phyloP scores from a whole-genome alignment of 1,140 invertebrate species.

The Zaprionus taronus region DNA sequence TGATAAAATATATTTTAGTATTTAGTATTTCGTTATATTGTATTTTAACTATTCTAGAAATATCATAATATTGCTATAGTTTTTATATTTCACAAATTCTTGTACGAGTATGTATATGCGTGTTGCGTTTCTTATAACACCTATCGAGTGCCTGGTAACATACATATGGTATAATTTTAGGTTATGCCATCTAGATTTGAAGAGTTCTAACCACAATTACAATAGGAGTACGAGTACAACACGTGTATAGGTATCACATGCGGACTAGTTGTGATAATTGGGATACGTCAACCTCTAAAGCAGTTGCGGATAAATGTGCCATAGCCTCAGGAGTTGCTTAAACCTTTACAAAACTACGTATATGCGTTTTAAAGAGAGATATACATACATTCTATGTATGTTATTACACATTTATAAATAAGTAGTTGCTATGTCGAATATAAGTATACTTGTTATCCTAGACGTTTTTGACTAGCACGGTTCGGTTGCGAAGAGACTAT shows the following conservation, averaged over 20 bases:
- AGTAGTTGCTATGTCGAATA: not conserved
- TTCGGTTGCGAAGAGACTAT: constrained; percentile 54
- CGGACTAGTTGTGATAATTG: constrained; percentile 63
- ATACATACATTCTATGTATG: not conserved
- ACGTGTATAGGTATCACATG: constrained; percentile 59
- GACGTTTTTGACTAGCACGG: constrained; percentile 71
- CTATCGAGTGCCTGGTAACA: constrained; percentile 13
- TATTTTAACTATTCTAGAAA: constrained; percentile 42
- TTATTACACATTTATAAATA: not conserved
- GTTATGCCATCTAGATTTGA: constrained; percentile 31
- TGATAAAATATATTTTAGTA: constrained; percentile 25
- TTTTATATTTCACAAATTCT: constrained; percentile 51
- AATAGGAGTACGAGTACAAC: constrained; percentile 34
- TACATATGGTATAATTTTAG: constrained; percentile 13
- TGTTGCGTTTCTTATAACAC: constrained; percentile 32
- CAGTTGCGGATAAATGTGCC: constrained; percentile 39
- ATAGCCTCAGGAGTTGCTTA: constrained; percentile 61
- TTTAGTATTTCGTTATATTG: not conserved
- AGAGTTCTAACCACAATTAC: constrained; percentile 18
- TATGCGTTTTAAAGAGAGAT: not conserved
- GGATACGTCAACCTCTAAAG: constrained; percentile 33
- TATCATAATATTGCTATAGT: constrained; percentile 80
- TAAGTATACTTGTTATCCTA: constrained; percentile 50
- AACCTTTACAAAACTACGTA: constrained; percentile 18
- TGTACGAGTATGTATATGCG: constrained; percentile 16